Conservation (phyloP, 2,888 invertebrate genomes). For the Eristalinus aeneus region DNA sequence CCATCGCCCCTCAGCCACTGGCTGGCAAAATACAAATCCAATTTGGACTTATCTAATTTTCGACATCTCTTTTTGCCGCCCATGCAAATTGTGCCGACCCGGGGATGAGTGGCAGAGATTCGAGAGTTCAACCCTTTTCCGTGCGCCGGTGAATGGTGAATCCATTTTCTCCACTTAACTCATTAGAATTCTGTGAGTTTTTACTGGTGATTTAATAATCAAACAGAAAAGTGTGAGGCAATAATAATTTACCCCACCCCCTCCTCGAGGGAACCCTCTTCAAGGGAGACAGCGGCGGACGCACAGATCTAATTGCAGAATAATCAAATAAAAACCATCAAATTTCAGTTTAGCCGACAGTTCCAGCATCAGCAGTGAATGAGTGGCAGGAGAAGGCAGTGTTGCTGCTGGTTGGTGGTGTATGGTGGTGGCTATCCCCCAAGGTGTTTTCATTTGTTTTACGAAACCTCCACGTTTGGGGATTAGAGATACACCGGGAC, state of each 20-base stretch:
- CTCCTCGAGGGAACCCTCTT: slow-evolving; percentile 20
- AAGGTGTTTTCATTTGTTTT: slow-evolving; percentile 61
- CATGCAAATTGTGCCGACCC: slow-evolving; percentile 35
- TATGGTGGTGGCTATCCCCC: slow-evolving; percentile 36
- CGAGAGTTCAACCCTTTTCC: slow-evolving; percentile 54
- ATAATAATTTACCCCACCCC: slow-evolving; percentile 49
- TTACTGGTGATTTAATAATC: slow-evolving; percentile 70
- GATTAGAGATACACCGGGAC: slow-evolving; percentile 34
- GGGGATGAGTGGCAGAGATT: background rate
- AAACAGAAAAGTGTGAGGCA: slow-evolving; percentile 56
- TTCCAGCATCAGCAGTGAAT: background rate
- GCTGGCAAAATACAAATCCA: slow-evolving; percentile 75
- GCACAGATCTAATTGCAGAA: slow-evolving; percentile 68
- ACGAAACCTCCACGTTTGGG: slow-evolving; percentile 19
- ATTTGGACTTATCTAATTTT: slow-evolving; percentile 80
- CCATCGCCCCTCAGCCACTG: background rate
- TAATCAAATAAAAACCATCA: slow-evolving; percentile 71
- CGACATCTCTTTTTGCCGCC: slow-evolving; percentile 73
- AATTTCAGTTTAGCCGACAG: slow-evolving; percentile 68
- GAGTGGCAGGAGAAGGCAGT: no score
- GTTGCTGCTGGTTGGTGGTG: no score
- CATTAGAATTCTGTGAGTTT: slow-evolving; percentile 70
- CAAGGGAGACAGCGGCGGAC: background rate
- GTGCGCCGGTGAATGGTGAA: slow-evolving; percentile 57
- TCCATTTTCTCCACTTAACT: slow-evolving; percentile 71